phyloP scores from a whole-genome alignment of 2,113 vertebrate genomes.

The Agelaius phoeniceus region DNA sequence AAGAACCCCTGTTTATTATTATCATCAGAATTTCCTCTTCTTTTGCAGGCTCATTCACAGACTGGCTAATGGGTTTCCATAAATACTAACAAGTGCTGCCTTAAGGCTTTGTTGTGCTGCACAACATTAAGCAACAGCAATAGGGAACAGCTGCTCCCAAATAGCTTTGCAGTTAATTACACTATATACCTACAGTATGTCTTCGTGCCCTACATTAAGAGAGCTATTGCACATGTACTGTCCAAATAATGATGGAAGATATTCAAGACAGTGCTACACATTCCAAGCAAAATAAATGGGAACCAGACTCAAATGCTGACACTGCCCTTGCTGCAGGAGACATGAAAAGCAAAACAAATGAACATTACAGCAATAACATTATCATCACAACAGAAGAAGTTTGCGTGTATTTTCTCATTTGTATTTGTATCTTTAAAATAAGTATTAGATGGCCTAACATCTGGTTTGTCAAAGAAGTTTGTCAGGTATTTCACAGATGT shows the following conservation, averaged over 20 bases:
- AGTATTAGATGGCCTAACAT: conserved; percentile 30
- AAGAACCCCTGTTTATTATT: background rate
- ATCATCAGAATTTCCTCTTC: conserved; percentile 38
- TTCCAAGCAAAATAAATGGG: conserved; percentile 34
- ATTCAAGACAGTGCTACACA: background rate
- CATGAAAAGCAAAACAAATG: conserved; percentile 34
- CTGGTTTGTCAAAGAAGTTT: conserved; percentile 47
- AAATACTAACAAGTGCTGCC: conserved; percentile 56
- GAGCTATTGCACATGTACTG: background rate
- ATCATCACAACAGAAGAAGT: background rate
- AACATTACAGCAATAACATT: background rate
- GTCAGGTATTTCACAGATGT: conserved; percentile 67
- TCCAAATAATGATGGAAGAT: background rate
- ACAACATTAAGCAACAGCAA: conserved; percentile 54
- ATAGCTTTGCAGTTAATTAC: conserved; percentile 38
- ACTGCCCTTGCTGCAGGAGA: background rate
- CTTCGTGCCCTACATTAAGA: background rate
- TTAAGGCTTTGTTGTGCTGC: conserved; percentile 51
- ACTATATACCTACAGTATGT: conserved; percentile 13
- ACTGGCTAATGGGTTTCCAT: conserved; percentile 52
- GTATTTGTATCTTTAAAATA: background rate
- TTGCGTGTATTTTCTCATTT: background rate
- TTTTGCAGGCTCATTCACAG: conserved; percentile 37
- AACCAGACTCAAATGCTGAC: conserved; percentile 11
- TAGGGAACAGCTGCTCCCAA: conserved; percentile 56